These are phyloP conservation scores for Ploceus nigricollis DNA, from an alignment of 2,113 vertebrate species.

Conservation along the genomic window DNA sequence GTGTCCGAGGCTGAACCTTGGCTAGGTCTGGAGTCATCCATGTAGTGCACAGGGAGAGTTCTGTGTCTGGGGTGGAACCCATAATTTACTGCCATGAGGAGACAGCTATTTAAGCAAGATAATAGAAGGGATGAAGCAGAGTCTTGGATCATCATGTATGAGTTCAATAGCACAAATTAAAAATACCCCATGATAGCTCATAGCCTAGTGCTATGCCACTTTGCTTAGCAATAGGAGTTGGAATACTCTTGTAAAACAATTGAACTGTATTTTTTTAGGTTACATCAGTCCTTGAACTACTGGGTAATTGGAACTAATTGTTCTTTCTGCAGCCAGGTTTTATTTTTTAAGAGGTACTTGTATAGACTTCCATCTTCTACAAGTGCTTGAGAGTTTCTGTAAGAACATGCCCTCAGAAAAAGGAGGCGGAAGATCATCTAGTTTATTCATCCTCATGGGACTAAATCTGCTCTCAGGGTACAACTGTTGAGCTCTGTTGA, in stretches of 20 bases:
- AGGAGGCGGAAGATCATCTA: background rate
- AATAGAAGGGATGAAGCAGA: background rate
- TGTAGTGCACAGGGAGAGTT: background rate
- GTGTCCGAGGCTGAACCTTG: accelerated
- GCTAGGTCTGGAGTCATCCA: background rate
- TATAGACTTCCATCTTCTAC: background rate
- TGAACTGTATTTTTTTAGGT: background rate
- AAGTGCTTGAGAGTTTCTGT: background rate
- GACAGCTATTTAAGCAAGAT: background rate
- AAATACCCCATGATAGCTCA: background rate
- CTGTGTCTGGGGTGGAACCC: background rate
- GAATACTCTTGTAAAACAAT: background rate
- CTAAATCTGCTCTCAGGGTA: background rate
- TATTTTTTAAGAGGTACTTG: constrained; percentile 1
- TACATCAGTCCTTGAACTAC: background rate
- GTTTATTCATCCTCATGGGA: background rate
- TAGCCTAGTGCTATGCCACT: background rate
- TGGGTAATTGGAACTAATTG: background rate
- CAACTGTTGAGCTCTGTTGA: background rate
- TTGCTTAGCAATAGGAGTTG: background rate
- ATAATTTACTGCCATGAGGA: background rate
- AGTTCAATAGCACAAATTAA: background rate
- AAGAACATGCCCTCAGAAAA: background rate
- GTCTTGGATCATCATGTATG: background rate
- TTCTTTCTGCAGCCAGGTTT: background rate